Conservation (phyloP, 2,888 invertebrate species). For the Drosophila paranaensis region DNA sequence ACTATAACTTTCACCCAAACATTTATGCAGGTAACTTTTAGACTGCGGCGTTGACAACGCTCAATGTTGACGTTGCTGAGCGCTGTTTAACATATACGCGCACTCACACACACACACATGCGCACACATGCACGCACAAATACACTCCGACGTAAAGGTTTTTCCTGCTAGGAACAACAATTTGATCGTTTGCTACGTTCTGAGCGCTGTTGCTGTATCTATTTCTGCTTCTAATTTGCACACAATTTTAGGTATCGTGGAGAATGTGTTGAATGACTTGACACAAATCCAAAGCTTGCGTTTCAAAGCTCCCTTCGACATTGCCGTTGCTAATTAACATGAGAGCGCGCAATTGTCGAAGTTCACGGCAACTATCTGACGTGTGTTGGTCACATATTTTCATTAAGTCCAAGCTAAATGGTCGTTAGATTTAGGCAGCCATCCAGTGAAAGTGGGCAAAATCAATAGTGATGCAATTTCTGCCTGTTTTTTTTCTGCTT, state of each 20-base stretch:
- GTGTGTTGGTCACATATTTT: constrained; percentile 38
- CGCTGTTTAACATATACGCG: constrained; percentile 19
- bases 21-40: constrained; percentile 43
- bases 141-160: constrained; percentile 9
- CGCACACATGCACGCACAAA: background rate
- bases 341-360: constrained; percentile 59
- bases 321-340: constrained; percentile 49
- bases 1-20: constrained; percentile 67
- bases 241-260: constrained; percentile 35
- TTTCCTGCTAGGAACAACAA: constrained; percentile 46
- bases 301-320: constrained; percentile 36
- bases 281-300: constrained; percentile 52
- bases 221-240: constrained; percentile 60
- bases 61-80: constrained; percentile 17
- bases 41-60: constrained; percentile 28
- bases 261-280: constrained; percentile 57
- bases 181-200: constrained; percentile 21
- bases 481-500: constrained; percentile 29
- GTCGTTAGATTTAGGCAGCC: constrained; percentile 28
- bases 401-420: constrained; percentile 13
- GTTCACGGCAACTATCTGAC: constrained; percentile 53
- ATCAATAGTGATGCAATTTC: constrained; percentile 76
- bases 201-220: constrained; percentile 16
- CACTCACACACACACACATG: background rate
- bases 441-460: constrained; percentile 78